Percentiles rank a stretch among this genome's conserved stretches.
These are phyloP conservation scores for Varecia variegata DNA, from an alignment of 2,797 vertebrate species.

Conservation along the genomic window DNA sequence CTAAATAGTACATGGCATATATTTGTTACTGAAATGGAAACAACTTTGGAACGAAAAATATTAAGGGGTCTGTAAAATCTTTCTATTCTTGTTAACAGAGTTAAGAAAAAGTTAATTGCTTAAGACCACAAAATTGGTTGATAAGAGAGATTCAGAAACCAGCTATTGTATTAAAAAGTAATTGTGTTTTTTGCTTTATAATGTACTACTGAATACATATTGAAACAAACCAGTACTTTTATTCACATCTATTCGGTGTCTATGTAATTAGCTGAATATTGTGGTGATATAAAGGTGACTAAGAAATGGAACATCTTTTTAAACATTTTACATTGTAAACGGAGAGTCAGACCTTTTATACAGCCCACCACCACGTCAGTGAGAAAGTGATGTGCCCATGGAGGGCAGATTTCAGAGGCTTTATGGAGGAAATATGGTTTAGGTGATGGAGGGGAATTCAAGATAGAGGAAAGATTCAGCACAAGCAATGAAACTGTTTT, in stretches of 20 bases:
- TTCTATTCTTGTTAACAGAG: neutral
- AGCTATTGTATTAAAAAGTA: neutral
- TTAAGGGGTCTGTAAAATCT: neutral
- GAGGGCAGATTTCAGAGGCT: neutral
- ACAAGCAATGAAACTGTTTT: neutral
- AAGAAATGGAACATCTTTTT: neutral
- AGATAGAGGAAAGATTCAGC: neutral
- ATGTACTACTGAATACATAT: neutral
- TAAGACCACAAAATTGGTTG: neutral
- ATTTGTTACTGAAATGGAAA: conserved; percentile 40
- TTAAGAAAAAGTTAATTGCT: neutral
- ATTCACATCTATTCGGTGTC: neutral
- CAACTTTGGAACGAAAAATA: neutral
- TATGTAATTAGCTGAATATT: neutral
- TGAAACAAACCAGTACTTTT: neutral
- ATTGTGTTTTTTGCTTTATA: neutral
- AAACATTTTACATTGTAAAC: neutral
- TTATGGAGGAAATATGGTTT: neutral
- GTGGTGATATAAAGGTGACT: neutral
- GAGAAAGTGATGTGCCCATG: neutral
- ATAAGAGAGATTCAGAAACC: neutral
- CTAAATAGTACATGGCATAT: neutral
- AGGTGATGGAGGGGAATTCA: neutral
- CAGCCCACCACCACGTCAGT: neutral
- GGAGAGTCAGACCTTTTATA: neutral